Conservation (phyloP, 1,140 invertebrate genomes). For the Philopotamus ludificatus region DNA sequence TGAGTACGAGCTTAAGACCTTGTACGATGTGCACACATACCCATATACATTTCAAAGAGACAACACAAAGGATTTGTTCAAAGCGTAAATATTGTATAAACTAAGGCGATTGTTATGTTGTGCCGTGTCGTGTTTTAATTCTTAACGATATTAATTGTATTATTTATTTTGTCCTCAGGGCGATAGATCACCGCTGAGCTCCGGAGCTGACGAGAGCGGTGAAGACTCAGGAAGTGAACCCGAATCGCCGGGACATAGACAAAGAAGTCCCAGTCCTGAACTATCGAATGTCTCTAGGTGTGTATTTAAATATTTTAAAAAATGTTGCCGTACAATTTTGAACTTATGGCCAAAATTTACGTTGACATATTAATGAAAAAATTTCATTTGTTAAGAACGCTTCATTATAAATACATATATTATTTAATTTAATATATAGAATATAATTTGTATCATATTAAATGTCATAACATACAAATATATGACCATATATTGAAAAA, state of each 20-base stretch:
- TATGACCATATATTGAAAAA: not conserved
- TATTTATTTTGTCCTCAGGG: constrained; percentile 29
- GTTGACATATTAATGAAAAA: too few relatives aligned
- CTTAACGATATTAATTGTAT: not conserved
- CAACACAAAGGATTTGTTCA: constrained; percentile 23
- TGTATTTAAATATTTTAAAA: not conserved
- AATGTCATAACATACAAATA: not conserved
- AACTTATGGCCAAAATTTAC: too few relatives aligned
- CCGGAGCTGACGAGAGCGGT: constrained; percentile 53
- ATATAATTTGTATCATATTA: not conserved
- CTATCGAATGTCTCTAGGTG: constrained; percentile 13
- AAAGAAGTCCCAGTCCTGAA: constrained; percentile 37
- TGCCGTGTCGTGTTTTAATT: not conserved
- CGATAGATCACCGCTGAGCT: constrained; percentile 44
- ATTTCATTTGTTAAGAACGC: too few relatives aligned
- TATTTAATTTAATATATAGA: not conserved
- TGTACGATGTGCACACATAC: not conserved
- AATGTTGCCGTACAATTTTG: too few relatives aligned
- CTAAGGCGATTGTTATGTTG: constrained; percentile 1
- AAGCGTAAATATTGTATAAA: not conserved
- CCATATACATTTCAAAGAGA: constrained; percentile 21
- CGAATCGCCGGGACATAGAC: constrained; percentile 51
- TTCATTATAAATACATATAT: too few relatives aligned
- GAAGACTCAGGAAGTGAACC: constrained; percentile 56
- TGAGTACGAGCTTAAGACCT: not conserved